These are phyloP conservation scores for Andrena camellia DNA, from an alignment of 2,888 invertebrate genomes.

Conservation along the genomic window DNA sequence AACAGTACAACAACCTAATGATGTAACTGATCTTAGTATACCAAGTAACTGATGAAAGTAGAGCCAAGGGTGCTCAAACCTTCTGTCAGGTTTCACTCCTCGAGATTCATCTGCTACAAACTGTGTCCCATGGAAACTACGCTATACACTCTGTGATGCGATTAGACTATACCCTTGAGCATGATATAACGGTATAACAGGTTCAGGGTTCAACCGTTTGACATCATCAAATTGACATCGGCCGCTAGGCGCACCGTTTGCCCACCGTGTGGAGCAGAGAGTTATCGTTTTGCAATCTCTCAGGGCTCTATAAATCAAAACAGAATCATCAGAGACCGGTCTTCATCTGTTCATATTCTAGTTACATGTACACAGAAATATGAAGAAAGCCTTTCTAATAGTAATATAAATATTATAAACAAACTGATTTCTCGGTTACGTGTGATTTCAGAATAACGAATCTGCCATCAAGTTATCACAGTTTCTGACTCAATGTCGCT, in stretches of 20 bases:
- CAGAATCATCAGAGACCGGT: background rate
- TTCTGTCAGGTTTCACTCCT: background rate
- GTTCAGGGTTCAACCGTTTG: constrained; percentile 69
- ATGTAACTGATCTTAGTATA: background rate
- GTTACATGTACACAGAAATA: no score
- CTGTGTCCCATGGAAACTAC: background rate
- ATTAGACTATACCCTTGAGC: constrained; percentile 55
- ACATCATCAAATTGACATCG: constrained; percentile 43
- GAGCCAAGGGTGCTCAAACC: background rate
- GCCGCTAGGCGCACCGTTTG: constrained; percentile 21
- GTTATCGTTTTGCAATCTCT: constrained; percentile 1
- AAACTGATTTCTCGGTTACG: background rate
- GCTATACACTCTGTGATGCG: constrained; percentile 43
- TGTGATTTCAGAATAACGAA: background rate
- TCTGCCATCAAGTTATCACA: background rate
- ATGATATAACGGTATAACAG: constrained; percentile 54
- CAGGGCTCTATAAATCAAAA: background rate
- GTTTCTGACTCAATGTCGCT: background rate
- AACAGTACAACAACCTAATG: background rate
- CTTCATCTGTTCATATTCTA: background rate
- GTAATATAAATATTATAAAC: background rate
- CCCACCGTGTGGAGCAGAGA: constrained; percentile 24
- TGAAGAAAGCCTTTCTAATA: background rate
- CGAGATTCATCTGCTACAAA: background rate
- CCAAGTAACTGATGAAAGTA: background rate